phyloP scores from a whole-genome alignment of 2,113 vertebrate genomes.

The Notothenia coriiceps region DNA sequence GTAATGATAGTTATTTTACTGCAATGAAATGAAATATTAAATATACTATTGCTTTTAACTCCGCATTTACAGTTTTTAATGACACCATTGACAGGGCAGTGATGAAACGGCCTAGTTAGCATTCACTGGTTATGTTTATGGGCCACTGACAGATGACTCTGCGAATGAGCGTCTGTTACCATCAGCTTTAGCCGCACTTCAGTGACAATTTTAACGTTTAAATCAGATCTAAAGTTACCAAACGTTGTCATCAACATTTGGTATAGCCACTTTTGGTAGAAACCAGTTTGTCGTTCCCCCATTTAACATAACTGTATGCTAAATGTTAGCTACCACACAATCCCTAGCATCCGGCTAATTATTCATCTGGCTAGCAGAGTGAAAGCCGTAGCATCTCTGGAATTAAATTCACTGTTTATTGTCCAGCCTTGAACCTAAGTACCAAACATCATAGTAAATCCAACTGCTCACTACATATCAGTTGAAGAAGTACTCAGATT shows the following conservation, averaged over 20 bases:
- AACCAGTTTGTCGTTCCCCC: not conserved
- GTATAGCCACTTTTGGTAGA: not conserved
- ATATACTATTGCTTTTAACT: not conserved
- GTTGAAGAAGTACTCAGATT: no score
- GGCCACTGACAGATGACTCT: constrained; percentile 60
- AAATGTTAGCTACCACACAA: constrained; percentile 69
- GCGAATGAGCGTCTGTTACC: constrained; percentile 17
- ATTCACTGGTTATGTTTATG: constrained; percentile 2
- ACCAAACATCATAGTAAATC: constrained; percentile 18
- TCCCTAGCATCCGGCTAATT: constrained; percentile 80
- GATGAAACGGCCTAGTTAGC: constrained; percentile 32
- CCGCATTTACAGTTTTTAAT: accelerated
- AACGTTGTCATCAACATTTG: not conserved
- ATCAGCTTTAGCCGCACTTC: not conserved
- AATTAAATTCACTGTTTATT: constrained; percentile 25
- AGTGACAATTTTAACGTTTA: not conserved
- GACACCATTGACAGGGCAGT: constrained; percentile 25
- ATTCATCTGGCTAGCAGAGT: constrained; percentile 58
- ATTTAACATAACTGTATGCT: constrained; percentile 32
- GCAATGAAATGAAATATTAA: accelerated
- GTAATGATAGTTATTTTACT: not conserved
- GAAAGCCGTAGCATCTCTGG: constrained; percentile 34
- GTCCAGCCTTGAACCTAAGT: constrained; percentile 14
- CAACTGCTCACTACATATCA: not conserved
- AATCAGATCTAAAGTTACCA: not conserved